A percentile compares a stretch with the other conserved stretches of the same genome.
These are phyloP conservation scores for Ictalurus punctatus DNA, from an alignment of 2,113 vertebrate species.

Conservation along the genomic window DNA sequence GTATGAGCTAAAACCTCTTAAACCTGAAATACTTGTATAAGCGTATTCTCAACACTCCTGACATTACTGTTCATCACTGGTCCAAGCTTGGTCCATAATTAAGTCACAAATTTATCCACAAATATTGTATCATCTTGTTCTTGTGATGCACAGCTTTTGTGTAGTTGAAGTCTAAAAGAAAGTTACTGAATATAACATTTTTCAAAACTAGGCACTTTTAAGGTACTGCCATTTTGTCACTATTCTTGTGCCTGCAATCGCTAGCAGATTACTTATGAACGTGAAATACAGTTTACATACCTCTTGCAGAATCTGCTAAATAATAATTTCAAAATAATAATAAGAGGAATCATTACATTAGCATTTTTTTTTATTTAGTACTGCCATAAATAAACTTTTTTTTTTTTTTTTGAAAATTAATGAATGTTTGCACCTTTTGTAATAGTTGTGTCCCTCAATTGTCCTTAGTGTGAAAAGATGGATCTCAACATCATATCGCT, in stretches of 20 bases:
- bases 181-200: not conserved
- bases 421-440: too few relatives aligned
- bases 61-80: not conserved
- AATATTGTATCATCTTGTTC: not conserved
- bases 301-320: too few relatives aligned
- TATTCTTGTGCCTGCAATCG: not conserved
- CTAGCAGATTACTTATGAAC: slow-evolving; percentile 24
- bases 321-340: too few relatives aligned
- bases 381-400: too few relatives aligned
- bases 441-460: too few relatives aligned
- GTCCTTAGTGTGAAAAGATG: too few relatives aligned
- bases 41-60: not conserved
- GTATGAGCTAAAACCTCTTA: not conserved
- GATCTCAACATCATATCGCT: too few relatives aligned
- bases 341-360: too few relatives aligned
- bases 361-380: too few relatives aligned
- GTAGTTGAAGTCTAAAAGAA: not conserved
- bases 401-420: too few relatives aligned
- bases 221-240: not conserved
- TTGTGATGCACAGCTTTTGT: not conserved
- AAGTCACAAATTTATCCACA: not conserved
- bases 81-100: not conserved
- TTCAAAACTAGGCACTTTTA: not conserved
- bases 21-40: not conserved
- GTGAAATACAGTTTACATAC: slow-evolving; percentile 18